Conservation (phyloP, 2,113 vertebrate species). For the Alligator sinensis region DNA sequence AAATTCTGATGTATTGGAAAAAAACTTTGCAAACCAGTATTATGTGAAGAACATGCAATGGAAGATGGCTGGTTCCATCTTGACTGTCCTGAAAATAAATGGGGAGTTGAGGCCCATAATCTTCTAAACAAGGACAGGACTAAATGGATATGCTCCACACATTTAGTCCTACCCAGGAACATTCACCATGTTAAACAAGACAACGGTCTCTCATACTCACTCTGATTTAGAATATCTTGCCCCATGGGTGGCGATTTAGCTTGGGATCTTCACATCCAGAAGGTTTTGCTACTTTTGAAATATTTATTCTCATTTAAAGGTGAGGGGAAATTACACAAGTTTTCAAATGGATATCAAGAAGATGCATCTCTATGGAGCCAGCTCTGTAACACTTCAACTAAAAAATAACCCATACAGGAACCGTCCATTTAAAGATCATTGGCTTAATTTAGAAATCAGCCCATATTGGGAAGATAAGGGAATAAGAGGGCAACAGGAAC, state of each 20-base stretch:
- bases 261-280: rapidly evolving
- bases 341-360: background rate
- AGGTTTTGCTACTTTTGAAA: no score
- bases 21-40: rapidly evolving
- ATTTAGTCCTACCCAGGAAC: background rate
- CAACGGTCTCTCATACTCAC: background rate
- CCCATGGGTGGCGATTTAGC: background rate
- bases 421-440: no score
- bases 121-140: background rate
- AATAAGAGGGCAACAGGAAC: background rate
- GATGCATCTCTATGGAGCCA: background rate
- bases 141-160: background rate
- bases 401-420: no score
- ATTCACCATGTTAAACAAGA: background rate
- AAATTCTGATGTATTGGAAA: background rate
- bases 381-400: background rate
- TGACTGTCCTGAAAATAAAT: background rate
- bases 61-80: background rate
- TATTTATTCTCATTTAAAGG: background rate
- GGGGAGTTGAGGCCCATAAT: background rate
- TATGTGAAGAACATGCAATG: background rate
- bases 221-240: background rate
- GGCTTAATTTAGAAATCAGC: no score
- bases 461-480: background rate
- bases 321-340: rapidly evolving